A percentile compares a stretch with the other conserved stretches of the same genome.
phyloP scores from a whole-genome alignment of 2,113 vertebrate genomes.

The Lycocorax pyrrhopterus region DNA sequence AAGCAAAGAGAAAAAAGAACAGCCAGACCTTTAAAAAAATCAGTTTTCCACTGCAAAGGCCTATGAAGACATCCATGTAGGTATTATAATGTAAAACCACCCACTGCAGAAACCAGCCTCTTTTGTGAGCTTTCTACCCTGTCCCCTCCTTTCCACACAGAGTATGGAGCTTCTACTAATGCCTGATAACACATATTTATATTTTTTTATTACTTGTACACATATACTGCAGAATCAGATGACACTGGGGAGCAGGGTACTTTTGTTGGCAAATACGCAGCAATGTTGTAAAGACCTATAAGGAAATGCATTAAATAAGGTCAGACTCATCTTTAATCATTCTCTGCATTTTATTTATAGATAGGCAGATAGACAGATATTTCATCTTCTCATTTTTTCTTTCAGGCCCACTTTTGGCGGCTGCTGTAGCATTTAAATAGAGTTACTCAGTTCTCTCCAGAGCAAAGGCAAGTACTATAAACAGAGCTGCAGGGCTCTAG shows the following conservation, averaged over 20 bases:
- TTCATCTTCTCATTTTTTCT: not conserved
- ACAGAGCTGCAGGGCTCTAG: slow-evolving; percentile 3
- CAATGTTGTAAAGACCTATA: not conserved
- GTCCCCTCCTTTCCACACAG: not conserved
- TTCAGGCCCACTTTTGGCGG: not conserved
- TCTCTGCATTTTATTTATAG: not conserved
- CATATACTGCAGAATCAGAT: not conserved
- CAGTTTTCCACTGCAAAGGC: not conserved
- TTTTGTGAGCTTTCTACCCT: not conserved
- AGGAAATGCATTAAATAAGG: not conserved
- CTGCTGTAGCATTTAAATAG: slow-evolving; percentile 34
- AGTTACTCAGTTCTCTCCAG: slow-evolving; percentile 24
- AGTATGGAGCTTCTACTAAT: not conserved
- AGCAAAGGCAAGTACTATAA: slow-evolving; percentile 29
- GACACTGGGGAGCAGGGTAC: not conserved
- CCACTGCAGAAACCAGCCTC: not conserved
- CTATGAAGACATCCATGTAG: fast-evolving
- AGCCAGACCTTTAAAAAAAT: not conserved
- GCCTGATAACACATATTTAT: not conserved
- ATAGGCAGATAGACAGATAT: not conserved
- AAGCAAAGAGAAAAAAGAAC: not conserved
- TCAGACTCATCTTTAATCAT: not conserved
- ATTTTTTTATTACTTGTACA: not conserved
- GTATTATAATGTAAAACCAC: not conserved
- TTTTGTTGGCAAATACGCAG: not conserved